Base-by-base conservation (phyloP, 2,113 vertebrate species). In the Tringa solitaria region DNA sequence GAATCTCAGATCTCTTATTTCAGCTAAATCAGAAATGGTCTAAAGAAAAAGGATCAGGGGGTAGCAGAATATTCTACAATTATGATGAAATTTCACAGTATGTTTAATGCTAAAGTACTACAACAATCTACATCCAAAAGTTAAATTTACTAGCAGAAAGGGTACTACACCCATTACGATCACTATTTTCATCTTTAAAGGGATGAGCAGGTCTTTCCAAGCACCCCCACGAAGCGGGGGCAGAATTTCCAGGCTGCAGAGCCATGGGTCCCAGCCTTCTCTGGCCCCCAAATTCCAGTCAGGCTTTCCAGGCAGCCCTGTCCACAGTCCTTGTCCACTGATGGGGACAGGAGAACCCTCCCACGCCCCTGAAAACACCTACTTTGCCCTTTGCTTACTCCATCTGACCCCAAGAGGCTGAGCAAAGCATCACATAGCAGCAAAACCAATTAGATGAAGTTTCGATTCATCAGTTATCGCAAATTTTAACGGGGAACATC, bases 181-280 rank as follows among this genome's bases (percentile, higher is more conserved):
- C 0, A 5, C 28, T 23, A 21, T 16, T 64, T 85, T 37, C 18
- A 77, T 23, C 28, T 74, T 74, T 65, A 57, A 77, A 65, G 32
- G 30, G 20, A 72, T 48, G 12, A 79, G 10, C 0, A 7, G 3
- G 12, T 76, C 35, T 68, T 69, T 39, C 65, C 53, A 53, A 69
- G 12, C 20, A 75, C 17, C 21, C 24, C 17, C 22, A 13, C 2
- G 6, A 60, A 79, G 24, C 1, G 0, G 18, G 14, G 37, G 39
- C 43, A 68, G 69, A 53, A 78, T 68, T 90, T 53, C 27, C 19
- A 43, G 43, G 61, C 39, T 82, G 35, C 45, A 60, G 14, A 90
- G 57, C 21, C 30, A 43, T 0, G 6, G 39, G 28, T 56, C 21
- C 24, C 65, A 89, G 50, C 10, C 30, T 20, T 24, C 45, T 72